Conservation (phyloP, 2,888 invertebrate species). For the Tenthredo distinguenda region DNA sequence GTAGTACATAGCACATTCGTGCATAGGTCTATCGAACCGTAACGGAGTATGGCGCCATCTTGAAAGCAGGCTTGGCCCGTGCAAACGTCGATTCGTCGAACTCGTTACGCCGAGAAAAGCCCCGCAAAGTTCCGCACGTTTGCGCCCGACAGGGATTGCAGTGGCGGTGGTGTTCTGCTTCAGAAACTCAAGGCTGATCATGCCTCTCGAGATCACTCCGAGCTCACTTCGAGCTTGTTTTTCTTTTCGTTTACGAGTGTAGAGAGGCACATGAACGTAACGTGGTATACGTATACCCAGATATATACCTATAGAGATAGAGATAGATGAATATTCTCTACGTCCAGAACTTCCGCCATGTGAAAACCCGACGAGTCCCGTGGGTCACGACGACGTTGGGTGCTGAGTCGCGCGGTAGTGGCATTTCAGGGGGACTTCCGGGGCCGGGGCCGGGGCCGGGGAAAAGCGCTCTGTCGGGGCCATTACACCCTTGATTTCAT, state of each 20-base stretch:
- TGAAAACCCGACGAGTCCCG: slow-evolving; percentile 31
- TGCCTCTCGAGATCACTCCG: slow-evolving; percentile 34
- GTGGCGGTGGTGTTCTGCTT: slow-evolving; percentile 10
- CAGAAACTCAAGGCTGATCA: slow-evolving; percentile 34
- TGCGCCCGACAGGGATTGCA: slow-evolving; percentile 41
- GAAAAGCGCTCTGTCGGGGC: slow-evolving; percentile 73
- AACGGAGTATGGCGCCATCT: slow-evolving; percentile 49
- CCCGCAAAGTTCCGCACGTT: slow-evolving; percentile 46
- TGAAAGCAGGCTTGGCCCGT: slow-evolving; percentile 43
- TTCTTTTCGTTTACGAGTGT: not conserved
- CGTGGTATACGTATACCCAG: not conserved
- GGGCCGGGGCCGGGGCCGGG: slow-evolving; percentile 61
- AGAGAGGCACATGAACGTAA: not conserved
- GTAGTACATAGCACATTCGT: slow-evolving; percentile 37
- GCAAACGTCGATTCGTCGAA: slow-evolving; percentile 49
- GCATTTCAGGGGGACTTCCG: slow-evolving; percentile 31
- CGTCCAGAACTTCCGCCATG: slow-evolving; percentile 28
- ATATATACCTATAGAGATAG: not conserved
- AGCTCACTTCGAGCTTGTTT: not conserved
- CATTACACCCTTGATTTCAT: slow-evolving; percentile 77
- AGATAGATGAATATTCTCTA: not conserved
- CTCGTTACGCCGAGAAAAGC: slow-evolving; percentile 44
- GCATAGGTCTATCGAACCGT: slow-evolving; percentile 52
- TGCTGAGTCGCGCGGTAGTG: slow-evolving; percentile 25
- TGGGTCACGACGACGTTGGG: slow-evolving; percentile 36